Conservation (phyloP, 2,797 vertebrate genomes). For the Microchirus variegatus region DNA sequence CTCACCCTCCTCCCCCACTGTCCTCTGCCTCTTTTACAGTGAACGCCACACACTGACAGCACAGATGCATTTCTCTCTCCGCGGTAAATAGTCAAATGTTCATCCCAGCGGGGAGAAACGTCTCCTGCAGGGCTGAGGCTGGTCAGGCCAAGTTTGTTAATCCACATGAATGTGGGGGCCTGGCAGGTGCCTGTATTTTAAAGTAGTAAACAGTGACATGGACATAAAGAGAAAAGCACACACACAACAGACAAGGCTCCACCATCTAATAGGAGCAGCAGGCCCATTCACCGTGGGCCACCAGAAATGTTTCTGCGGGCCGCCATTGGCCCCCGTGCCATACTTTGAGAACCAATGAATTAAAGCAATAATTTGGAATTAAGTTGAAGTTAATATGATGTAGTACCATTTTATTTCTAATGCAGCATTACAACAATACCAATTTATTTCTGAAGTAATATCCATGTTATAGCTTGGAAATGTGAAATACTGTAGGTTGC, state of each 20-base stretch:
- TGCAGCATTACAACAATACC: too few relatives aligned
- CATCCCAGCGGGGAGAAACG: conserved; percentile 53
- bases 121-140: conserved; percentile 44
- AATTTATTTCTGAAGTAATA: too few relatives aligned
- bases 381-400: too few relatives aligned
- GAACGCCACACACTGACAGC: conserved; percentile 19
- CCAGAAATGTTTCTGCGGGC: too few relatives aligned
- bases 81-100: conserved; percentile 64
- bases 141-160: conserved; percentile 65
- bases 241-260: conserved; percentile 22
- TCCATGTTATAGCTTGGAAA: too few relatives aligned
- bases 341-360: too few relatives aligned
- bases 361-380: too few relatives aligned
- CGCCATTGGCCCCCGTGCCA: too few relatives aligned
- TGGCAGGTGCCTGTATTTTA: conserved; percentile 72
- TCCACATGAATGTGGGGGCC: conserved; percentile 41
- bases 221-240: conserved; percentile 60
- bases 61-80: conserved; percentile 38
- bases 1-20: conserved; percentile 16
- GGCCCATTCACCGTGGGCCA: too few relatives aligned
- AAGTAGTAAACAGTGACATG: conserved; percentile 70
- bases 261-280: conserved; percentile 1
- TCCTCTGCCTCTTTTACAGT: conserved; percentile 1
- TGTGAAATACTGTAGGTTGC: too few relatives aligned
- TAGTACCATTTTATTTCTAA: too few relatives aligned